These are phyloP conservation scores for Cantharis rufa DNA, from an alignment of 2,888 invertebrate species.

Conservation along the genomic window DNA sequence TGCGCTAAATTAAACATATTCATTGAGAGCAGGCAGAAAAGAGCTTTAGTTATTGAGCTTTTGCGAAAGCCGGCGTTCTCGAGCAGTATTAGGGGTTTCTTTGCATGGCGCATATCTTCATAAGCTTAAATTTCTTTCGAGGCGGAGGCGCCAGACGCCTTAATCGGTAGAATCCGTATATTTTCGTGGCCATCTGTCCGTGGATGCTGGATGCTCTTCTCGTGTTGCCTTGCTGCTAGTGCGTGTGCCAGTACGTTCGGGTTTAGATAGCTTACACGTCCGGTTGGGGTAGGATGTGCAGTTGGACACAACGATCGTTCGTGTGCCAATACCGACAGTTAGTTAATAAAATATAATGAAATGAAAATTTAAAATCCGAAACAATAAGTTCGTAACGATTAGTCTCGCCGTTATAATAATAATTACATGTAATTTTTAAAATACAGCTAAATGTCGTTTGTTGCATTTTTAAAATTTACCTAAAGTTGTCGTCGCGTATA, in stretches of 20 bases:
- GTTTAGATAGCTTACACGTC: slow-evolving; percentile 45
- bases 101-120: slow-evolving; percentile 40
- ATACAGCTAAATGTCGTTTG: background rate
- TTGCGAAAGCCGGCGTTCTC: slow-evolving; percentile 43
- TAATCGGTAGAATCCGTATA: slow-evolving; percentile 40
- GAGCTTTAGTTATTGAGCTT: slow-evolving; percentile 39
- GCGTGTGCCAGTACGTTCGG: slow-evolving; percentile 46
- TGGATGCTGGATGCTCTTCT: slow-evolving; percentile 42
- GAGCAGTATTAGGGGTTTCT: slow-evolving; percentile 37
- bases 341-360: background rate
- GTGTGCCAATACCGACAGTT: background rate
- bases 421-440: background rate
- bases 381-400: background rate
- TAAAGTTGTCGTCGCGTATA: slow-evolving; percentile 8
- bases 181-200: slow-evolving; percentile 50
- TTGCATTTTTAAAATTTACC: background rate
- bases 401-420: background rate
- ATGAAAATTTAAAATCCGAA: background rate
- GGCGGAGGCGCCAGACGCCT: slow-evolving; percentile 38
- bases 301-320: background rate
- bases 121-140: slow-evolving; percentile 31
- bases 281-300: slow-evolving; percentile 35
- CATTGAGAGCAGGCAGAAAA: slow-evolving; percentile 41
- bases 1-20: slow-evolving; percentile 51
- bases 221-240: slow-evolving; percentile 29